These are phyloP conservation scores for Celastrina argiolus DNA, from an alignment of 2,888 invertebrate genomes.

Conservation along the genomic window DNA sequence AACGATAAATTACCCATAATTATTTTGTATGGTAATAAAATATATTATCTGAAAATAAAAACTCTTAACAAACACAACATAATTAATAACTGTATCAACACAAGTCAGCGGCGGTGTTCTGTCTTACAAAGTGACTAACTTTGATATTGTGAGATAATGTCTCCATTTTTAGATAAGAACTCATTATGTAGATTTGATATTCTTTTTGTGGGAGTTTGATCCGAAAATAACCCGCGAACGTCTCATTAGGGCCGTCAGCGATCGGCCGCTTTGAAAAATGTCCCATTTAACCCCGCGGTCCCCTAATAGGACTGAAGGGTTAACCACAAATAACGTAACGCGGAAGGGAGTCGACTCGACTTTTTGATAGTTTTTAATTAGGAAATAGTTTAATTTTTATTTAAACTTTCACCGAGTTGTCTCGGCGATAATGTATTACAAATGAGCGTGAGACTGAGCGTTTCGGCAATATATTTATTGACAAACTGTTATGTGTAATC, in stretches of 20 bases:
- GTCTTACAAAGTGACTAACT: slow-evolving; percentile 7
- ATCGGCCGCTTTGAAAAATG: slow-evolving; percentile 70
- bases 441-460: slow-evolving; percentile 65
- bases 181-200: slow-evolving; percentile 36
- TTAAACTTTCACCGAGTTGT: slow-evolving; percentile 48
- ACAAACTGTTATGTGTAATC: slow-evolving; percentile 22
- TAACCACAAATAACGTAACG: slow-evolving; percentile 74
- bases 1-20: neutral
- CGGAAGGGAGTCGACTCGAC: slow-evolving; percentile 64
- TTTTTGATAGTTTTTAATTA: slow-evolving; percentile 76
- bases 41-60: neutral
- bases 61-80: slow-evolving; percentile 3
- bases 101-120: neutral
- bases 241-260: slow-evolving; percentile 74
- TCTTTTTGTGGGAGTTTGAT: slow-evolving; percentile 39
- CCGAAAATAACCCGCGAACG: slow-evolving; percentile 73
- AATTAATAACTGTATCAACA: slow-evolving; percentile 5
- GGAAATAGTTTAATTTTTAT: slow-evolving; percentile 74
- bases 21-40: neutral
- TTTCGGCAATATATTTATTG: slow-evolving; percentile 28
- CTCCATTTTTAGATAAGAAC: slow-evolving; percentile 27
- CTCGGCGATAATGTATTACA: slow-evolving; percentile 50
- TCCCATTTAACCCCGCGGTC: slow-evolving; percentile 74
- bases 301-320: slow-evolving; percentile 74
- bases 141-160: slow-evolving; percentile 5